phyloP scores from a whole-genome alignment of 2,797 vertebrate genomes.

The Hypotaenidia okinawae region DNA sequence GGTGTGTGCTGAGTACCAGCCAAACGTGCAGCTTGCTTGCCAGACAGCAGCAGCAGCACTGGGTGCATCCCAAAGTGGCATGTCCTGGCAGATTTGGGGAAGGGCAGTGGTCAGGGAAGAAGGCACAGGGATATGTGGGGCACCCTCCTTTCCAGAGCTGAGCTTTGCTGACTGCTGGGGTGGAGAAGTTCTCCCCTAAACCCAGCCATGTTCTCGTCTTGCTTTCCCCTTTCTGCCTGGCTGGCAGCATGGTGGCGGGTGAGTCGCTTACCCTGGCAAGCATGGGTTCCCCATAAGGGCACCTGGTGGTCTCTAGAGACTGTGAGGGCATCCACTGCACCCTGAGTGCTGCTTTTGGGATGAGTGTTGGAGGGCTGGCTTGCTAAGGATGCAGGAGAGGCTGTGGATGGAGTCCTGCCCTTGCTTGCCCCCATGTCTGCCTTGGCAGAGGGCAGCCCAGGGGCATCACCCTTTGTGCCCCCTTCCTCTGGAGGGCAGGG shows the following conservation, averaged over 20 bases:
- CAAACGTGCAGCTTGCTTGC: rapidly evolving
- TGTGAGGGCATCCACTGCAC: rapidly evolving
- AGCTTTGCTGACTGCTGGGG: neutral
- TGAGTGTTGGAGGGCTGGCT: neutral
- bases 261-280: neutral
- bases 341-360: rapidly evolving
- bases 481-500: neutral
- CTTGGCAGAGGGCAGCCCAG: rapidly evolving
- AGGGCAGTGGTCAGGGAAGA: neutral
- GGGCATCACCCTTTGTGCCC: rapidly evolving
- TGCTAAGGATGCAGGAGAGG: rapidly evolving
- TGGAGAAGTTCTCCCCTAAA: neutral
- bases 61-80: neutral
- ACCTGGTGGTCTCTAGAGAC: neutral
- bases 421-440: rapidly evolving
- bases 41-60: rapidly evolving
- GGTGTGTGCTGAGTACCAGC: rapidly evolving
- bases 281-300: rapidly evolving
- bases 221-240: neutral
- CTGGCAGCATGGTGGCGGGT: rapidly evolving
- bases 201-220: rapidly evolving
- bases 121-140: rapidly evolving
- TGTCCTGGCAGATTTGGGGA: neutral
- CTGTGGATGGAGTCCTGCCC: rapidly evolving
- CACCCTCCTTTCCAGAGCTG: neutral